These are phyloP conservation scores for Peromyscus californicus DNA, from an alignment of 2,113 vertebrate species.

Conservation along the genomic window DNA sequence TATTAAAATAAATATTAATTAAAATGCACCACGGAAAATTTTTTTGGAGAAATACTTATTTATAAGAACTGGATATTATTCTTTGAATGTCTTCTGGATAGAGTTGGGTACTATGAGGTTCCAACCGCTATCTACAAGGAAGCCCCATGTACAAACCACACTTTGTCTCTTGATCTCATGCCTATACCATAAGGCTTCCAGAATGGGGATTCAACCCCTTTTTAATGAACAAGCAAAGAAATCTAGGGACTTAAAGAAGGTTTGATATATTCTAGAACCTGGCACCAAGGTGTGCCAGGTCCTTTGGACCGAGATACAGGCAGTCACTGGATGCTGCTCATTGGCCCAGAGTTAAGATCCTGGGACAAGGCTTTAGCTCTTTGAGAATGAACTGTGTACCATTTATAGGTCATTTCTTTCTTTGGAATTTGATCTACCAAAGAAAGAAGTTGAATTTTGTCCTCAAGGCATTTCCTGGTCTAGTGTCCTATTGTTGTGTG, in stretches of 20 bases:
- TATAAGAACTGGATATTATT: not conserved
- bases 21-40: not conserved
- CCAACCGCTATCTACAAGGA: not conserved
- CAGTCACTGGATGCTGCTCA: not conserved
- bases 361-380: conserved; percentile 11
- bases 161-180: not conserved
- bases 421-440: not conserved
- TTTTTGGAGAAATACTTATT: not conserved
- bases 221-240: not conserved
- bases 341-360: not conserved
- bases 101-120: not conserved
- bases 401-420: not conserved
- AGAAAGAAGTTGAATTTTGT: not conserved
- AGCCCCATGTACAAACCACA: not conserved
- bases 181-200: not conserved
- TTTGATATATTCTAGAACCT: not conserved
- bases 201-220: not conserved
- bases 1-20: not conserved
- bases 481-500: not conserved
- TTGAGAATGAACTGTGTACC: not conserved
- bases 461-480: not conserved
- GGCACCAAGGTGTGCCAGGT: not conserved
- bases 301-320: not conserved
- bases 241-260: not conserved
- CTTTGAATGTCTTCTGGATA: not conserved